phyloP scores from a whole-genome alignment of 1,140 invertebrate species.

The Manduca sexta region DNA sequence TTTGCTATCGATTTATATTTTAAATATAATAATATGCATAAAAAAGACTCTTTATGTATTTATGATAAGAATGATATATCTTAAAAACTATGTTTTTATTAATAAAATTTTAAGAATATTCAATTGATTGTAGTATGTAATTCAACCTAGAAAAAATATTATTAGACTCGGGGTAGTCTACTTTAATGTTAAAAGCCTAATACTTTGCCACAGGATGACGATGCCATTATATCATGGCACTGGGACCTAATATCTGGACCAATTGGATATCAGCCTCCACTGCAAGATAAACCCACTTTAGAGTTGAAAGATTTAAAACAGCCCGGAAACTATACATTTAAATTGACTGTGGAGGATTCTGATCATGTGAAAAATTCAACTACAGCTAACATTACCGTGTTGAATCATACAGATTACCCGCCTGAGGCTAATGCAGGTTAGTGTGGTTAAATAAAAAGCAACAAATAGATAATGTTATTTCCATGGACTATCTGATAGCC shows the following conservation, averaged over 20 bases:
- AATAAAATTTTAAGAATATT: no score
- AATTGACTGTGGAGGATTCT: conserved; percentile 94
- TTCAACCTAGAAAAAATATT: no score
- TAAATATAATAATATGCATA: no score
- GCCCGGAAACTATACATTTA: conserved; percentile 94
- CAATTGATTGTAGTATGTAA: no score
- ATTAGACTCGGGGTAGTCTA: no score
- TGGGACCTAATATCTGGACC: conserved; percentile 93
- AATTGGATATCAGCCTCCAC: conserved; percentile 86
- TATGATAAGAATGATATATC: no score
- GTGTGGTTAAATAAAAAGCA: not conserved
- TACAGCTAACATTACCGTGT: conserved; percentile 90
- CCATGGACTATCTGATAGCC: no score
- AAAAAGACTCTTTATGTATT: no score
- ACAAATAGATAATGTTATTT: no score
- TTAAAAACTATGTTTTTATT: no score
- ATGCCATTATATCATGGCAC: conserved; percentile 88
- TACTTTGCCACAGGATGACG: conserved; percentile 80
- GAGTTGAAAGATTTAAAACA: conserved; percentile 86
- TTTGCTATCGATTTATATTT: no score
- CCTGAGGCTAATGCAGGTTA: conserved; percentile 91
- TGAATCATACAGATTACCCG: conserved; percentile 95
- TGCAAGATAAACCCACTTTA: conserved; percentile 87
- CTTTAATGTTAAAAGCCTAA: no score
- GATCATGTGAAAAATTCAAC: conserved; percentile 91